Evolutionary conservation across 2,888 invertebrate species (phyloP).

Genomic region (Pterostichus madidus): DNA sequence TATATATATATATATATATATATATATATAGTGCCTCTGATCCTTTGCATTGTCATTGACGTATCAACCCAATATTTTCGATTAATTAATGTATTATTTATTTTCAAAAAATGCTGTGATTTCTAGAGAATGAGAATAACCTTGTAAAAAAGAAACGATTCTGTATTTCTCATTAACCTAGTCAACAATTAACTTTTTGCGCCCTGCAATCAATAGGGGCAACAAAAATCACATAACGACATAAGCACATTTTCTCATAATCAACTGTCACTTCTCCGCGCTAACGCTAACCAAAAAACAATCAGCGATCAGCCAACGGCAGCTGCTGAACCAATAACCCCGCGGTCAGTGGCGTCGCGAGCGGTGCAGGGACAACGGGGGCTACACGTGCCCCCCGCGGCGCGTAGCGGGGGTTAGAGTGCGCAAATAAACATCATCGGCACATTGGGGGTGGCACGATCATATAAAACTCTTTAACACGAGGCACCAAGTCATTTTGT

Average conservation of each 20-base stretch:
- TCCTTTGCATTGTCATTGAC: too few species aligned
- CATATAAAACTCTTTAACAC: conserved; percentile 63
- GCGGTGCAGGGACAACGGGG: conserved; percentile 1
- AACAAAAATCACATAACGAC: too few species aligned
- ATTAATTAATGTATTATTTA: too few species aligned
- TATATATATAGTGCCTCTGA: too few species aligned
- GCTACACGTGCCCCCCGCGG: conserved; percentile 27
- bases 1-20: too few species aligned
- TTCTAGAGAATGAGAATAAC: too few species aligned
- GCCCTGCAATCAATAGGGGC: too few species aligned
- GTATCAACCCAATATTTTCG: too few species aligned
- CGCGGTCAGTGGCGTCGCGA: conserved; percentile 11
- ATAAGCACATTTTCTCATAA: conserved; percentile 44
- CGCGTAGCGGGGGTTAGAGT: conserved; percentile 41
- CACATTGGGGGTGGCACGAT: conserved; percentile 42
- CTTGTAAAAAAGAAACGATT: too few species aligned
- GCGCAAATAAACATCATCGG: conserved; percentile 59
- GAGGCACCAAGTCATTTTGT: conserved; percentile 59
- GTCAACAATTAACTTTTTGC: too few species aligned
- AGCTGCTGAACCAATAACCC: conserved; percentile 18
- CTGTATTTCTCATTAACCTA: background rate
- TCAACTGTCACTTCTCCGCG: conserved; percentile 12
- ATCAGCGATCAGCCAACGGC: conserved; percentile 26
- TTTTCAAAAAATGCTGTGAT: too few species aligned
- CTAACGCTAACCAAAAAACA: conserved; percentile 19